phyloP scores from a whole-genome alignment of 2,113 vertebrate species.

The Mustelus asterias region DNA sequence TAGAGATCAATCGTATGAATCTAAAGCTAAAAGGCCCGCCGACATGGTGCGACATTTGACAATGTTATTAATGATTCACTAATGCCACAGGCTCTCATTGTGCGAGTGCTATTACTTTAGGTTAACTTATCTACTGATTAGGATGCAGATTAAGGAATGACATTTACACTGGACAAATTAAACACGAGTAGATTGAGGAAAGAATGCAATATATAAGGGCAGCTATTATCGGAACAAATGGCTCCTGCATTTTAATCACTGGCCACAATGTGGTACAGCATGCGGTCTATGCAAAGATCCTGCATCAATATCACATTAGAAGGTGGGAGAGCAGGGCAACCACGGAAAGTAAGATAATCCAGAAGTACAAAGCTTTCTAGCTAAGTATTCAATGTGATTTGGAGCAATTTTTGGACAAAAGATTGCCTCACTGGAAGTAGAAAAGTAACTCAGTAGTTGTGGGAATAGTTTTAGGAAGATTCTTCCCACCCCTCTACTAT shows the following conservation, averaged over 20 bases:
- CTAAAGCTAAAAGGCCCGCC: background rate
- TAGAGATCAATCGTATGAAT: background rate
- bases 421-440: background rate
- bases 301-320: background rate
- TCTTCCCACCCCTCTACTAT: background rate
- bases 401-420: background rate
- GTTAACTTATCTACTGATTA: background rate
- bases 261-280: background rate
- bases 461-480: background rate
- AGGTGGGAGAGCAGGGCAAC: background rate
- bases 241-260: background rate
- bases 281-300: background rate
- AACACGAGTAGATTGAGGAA: background rate
- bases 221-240: background rate
- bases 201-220: background rate
- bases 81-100: background rate
- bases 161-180: background rate
- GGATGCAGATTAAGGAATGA: background rate
- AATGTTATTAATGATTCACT: background rate
- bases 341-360: background rate
- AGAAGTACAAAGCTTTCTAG: background rate
- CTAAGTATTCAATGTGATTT: background rate
- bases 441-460: background rate
- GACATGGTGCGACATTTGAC: background rate
- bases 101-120: background rate